These are phyloP conservation scores for Arremon brunneinucha DNA, from an alignment of 2,797 vertebrate genomes.

Conservation along the genomic window DNA sequence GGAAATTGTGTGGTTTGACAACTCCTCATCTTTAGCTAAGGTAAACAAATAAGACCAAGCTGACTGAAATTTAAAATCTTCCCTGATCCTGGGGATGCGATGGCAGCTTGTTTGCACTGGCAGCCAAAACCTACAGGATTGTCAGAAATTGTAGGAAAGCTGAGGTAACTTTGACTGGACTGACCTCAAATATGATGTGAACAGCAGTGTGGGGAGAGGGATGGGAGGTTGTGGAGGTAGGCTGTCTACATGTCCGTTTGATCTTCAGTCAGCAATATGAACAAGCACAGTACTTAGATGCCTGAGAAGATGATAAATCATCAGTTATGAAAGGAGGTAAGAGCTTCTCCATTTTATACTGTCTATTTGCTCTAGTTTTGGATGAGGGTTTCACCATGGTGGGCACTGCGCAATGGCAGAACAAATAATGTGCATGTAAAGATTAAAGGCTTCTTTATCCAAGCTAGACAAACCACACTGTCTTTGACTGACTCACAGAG, in stretches of 20 bases:
- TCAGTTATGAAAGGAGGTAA: conserved; percentile 23
- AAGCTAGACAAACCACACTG: background rate
- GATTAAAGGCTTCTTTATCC: conserved; percentile 29
- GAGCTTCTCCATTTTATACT: background rate
- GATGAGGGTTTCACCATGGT: conserved; percentile 10
- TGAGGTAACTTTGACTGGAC: conserved; percentile 30
- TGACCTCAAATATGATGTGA: conserved; percentile 53
- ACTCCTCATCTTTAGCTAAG: conserved; percentile 53
- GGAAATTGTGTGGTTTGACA: conserved; percentile 65
- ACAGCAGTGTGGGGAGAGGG: background rate
- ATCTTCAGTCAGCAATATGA: conserved; percentile 43
- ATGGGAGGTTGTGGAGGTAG: background rate
- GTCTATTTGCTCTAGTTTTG: background rate
- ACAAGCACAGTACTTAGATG: conserved; percentile 12
- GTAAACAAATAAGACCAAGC: conserved; percentile 62
- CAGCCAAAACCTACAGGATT: conserved; percentile 42
- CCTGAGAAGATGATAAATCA: conserved; percentile 6
- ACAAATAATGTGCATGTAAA: background rate
- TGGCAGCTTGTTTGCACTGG: conserved; percentile 51
- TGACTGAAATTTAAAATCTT: conserved; percentile 61
- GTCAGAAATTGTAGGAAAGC: conserved; percentile 37
- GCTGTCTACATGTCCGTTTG: background rate
- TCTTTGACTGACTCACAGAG: background rate
- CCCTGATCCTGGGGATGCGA: conserved; percentile 14
- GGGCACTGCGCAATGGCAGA: background rate